Evolutionary conservation across 2,888 invertebrate genomes (phyloP), one percentile per base, ranked within the genome.

Genomic region (Spisula subtruncata): DNA sequence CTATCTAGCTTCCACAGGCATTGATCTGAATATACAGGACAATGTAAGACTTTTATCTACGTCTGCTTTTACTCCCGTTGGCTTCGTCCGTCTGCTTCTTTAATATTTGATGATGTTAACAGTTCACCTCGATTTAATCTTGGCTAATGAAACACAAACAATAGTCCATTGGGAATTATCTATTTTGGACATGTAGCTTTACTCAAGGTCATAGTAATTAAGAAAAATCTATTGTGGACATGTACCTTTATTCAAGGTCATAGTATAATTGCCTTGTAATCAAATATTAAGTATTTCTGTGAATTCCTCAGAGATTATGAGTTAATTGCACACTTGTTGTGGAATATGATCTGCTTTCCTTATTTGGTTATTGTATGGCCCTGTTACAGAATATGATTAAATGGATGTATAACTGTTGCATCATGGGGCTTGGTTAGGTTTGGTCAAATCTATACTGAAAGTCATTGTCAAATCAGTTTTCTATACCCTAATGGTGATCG

Each of bases 21-120:
- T 95, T 35, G 96, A 97, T 93, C 95, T 97, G 66, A 97, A 97
- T 94, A 94, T 97, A 20, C 96, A 97, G 89, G 97, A 97, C 94
- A 97, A 97, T 95, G 97, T 97, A 93, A 94, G 95, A 25, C 18
- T 25, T 66, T 10, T 25, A 41, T 12, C 10, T 66, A 6, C 25
- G 60, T 66, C n/a, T n/a, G 25, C 60, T 66, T 10, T n/a, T n/a
- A n/a, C n/a, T n/a, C n/a, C n/a, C n/a, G n/a, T n/a, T n/a, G n/a
- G n/a, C n/a, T n/a, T 25, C n/a, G 12, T 66, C 25, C 25, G 25
- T 66, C n/a, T n/a, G 25, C 60, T 66, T n/a, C 25, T 10, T 66
- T n/a, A 10, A 66, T 66, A 66, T 66, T 66, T 66, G 10, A 66
- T 66, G 60, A 66, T 25, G 8, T 25, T n/a, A 25, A 66, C 18